A percentile compares a stretch with the other conserved stretches of the same genome.
phyloP scores from a whole-genome alignment of 2,888 invertebrate species.

The Pachymerium ferrugineum region DNA sequence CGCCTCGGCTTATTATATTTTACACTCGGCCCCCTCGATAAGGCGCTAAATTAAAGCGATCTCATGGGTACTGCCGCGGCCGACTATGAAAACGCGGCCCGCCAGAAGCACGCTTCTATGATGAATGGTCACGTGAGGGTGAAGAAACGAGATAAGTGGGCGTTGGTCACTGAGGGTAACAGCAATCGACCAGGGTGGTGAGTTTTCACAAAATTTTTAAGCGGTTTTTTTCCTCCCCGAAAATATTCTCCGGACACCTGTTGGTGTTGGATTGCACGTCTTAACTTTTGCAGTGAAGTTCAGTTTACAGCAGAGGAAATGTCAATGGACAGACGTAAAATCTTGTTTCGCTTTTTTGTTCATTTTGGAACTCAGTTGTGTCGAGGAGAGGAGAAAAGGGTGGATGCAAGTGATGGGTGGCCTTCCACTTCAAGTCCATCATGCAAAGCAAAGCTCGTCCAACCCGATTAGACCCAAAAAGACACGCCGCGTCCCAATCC shows the following conservation, averaged over 20 bases:
- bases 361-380: too few relatives aligned
- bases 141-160: background rate
- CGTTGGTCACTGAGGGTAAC: background rate
- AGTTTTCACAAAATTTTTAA: too few relatives aligned
- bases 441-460: constrained; percentile 37
- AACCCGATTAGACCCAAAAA: constrained; percentile 38
- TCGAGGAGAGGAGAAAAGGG: background rate
- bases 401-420: constrained; percentile 1
- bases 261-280: background rate
- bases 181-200: background rate
- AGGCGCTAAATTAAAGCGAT: constrained; percentile 32
- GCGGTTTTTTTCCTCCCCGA: background rate
- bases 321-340: too few relatives aligned
- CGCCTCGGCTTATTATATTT: constrained; percentile 31
- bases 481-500: constrained; percentile 38
- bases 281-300: too few relatives aligned
- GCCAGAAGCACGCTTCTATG: background rate
- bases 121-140: constrained; percentile 25
- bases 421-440: constrained; percentile 19
- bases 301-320: too few relatives aligned
- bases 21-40: constrained; percentile 31
- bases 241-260: background rate
- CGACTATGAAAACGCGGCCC: constrained; percentile 26
- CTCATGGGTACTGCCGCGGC: constrained; percentile 25
- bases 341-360: too few relatives aligned